A percentile compares a stretch with the other conserved stretches of the same genome.
These are phyloP conservation scores for Gibbula magus DNA, from an alignment of 2,888 invertebrate genomes.

Conservation along the genomic window DNA sequence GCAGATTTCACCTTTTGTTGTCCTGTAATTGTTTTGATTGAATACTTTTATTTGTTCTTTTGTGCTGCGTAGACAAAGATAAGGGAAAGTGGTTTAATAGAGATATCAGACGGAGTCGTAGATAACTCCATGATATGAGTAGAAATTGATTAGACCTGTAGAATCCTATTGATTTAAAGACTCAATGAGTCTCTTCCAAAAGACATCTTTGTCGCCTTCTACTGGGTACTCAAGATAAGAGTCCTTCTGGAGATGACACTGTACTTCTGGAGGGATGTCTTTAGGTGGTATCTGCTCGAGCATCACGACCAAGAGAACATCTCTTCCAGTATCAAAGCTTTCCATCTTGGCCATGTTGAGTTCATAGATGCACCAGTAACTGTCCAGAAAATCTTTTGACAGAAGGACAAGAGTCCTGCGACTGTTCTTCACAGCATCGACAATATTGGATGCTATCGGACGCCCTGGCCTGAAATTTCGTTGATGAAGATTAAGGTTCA, in stretches of 20 bases:
- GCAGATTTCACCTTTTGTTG: no score
- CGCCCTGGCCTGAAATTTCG: slow-evolving; percentile 38
- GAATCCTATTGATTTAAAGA: background rate
- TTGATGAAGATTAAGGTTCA: slow-evolving; percentile 30
- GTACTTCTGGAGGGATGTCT: slow-evolving; percentile 19
- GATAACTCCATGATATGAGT: no score
- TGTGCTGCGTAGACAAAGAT: no score
- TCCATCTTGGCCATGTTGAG: slow-evolving; percentile 36
- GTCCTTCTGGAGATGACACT: slow-evolving; percentile 13
- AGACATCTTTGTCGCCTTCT: background rate
- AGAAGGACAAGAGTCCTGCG: slow-evolving; percentile 40
- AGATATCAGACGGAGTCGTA: no score
- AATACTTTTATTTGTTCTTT: no score
- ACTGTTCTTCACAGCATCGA: slow-evolving; percentile 37
- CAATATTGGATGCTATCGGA: slow-evolving; percentile 38
- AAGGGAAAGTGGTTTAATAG: no score
- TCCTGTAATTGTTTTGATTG: no score
- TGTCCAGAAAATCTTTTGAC: slow-evolving; percentile 32
- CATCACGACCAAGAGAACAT: slow-evolving; percentile 26
- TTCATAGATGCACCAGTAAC: slow-evolving; percentile 43
- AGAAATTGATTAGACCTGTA: no score
- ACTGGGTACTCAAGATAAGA: slow-evolving; percentile 27
- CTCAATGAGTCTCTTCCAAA: slow-evolving; percentile 16
- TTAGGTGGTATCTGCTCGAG: slow-evolving; percentile 14
- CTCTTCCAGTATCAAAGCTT: slow-evolving; percentile 26